Evolutionary conservation across 2,113 vertebrate genomes (phyloP), one percentile per base, ranked within the genome.

Genomic region (Opisthocomus hoazin): DNA sequence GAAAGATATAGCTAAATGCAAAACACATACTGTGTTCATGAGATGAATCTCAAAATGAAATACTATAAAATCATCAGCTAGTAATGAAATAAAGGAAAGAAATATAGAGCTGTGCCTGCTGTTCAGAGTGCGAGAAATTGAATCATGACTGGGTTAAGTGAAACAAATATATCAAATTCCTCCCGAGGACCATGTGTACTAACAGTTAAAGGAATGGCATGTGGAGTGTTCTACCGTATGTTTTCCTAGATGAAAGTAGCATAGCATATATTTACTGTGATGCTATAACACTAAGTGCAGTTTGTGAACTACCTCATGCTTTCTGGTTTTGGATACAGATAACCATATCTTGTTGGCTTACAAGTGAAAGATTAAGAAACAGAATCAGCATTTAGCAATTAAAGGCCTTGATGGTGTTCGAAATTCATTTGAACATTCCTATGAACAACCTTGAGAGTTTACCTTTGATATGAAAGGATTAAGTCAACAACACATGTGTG

Each of bases 21-120:
- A 95, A 96, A 95, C 73, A 87, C 64, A 90, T 45, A 87, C 87
- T 82, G 87, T 90, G 87, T 96, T 97, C 94, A 80, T 94, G 92
- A 96, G 84, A 91, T 50, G 79, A 97, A 96, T 97, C 96, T 95
- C 89, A 97, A 97, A 96, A 95, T 63, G 77, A 84, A 80, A 95
- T 78, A 94, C 89, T 97, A 98, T 98, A 95, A 94, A 97, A 97
- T 97, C 94, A 98, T 97, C 93, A 97, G 56, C 21, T 34, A 94
- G 96, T 88, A 97, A 98, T 97, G 96, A 97, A 98, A 98, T 97
- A 95, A 56, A 96, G 94, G 84, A 91, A 96, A 97, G 86, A 97
- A 97, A 93, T 90, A 91, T 74, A 87, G 78, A 91, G 90, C 78
- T 91, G 57, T 92, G 87, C 83, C 79, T 93, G 91, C 85, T 97